Evolutionary conservation across 1,140 invertebrate genomes (phyloP), one percentile per base, ranked within the genome.

Genomic region (Panagrolaimus sp.): DNA sequence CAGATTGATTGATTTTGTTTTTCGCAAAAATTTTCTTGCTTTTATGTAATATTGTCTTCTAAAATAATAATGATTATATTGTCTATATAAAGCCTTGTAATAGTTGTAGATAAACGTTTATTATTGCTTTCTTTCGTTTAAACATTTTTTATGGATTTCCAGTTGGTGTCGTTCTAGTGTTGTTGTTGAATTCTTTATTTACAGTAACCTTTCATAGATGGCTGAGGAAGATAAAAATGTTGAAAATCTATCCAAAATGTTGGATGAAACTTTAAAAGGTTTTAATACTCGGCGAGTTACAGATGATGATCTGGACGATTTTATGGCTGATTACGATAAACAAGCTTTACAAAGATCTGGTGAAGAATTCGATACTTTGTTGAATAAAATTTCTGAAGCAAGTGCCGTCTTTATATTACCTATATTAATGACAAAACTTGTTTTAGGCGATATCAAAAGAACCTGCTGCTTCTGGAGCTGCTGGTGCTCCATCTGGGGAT

Each of bases 241-340:
- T 16, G 42, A 67, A 44, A 46, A 45, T 38, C 20, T 67, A 14
- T 23, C 43, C 25, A 51, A 66, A 16, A 20, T 69, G 16, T 42
- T 69, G 5, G 67, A 69, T 51, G 67, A 69, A 27, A 51, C 67
- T 1, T 23, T 69, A 13, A 43, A 23, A 20, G 67, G 46, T n/a
- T 69, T 69, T 27, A 42, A 44, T 2, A 45, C 20, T 4, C 25
- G 25, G 2, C 20, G 11, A 53, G 20, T 31, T 8, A 63, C 67
- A 5, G 67, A 69, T n/a, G 67, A 69, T 14, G 67, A 69, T 48
- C 20, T 69, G 14, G 67, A 69, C 43, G 67, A 69, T 1, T 66
- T 69, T 16, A 45, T 69, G 62, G 67, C 67, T 4, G 64, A 65
- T 11, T 38, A 67, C 16, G 67, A 69, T 42, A 23, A 42, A n/a